Evolutionary conservation across 2,113 vertebrate species (phyloP), one percentile per base, ranked within the genome.

Genomic region (Deroptyus accipitrinus): DNA sequence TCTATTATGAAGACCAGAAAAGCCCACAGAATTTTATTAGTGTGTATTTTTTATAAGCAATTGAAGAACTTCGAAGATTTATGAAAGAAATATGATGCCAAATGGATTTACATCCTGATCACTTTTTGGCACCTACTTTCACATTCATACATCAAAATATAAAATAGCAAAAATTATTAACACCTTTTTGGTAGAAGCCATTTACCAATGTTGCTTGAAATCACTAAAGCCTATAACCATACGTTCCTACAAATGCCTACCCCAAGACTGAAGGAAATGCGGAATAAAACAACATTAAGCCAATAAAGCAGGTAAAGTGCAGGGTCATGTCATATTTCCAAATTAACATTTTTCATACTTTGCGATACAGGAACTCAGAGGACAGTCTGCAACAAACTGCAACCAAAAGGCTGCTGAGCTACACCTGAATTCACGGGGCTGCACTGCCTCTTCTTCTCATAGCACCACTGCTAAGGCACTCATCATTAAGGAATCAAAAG

Each of bases 391-490:
- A 68, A 70, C 78, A n/a, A 59, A 7, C 37, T 41, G 28, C 31
- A 80, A 16, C 33, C 25, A 44, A 39, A 30, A 10, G n/a, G 39
- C 51, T 70, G 54, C 35, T 35, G 37, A 73, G 31, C n/a, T 37
- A 51, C 37, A 33, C 44, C 62, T 44, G 82, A 57, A 79, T 76
- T n/a, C 73, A 86, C 25, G 49, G 51, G 44, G n/a, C 49, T 7
- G 5, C 22, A 4, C 24, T 19, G 74, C 30, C 0, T 1, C 51
- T 62, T 35, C 44, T 44, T 28, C 31, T 49, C 1, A 2, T 41
- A 44, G 1, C 0, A 0, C 28, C 68, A 25, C 37, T 2, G 14
- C 4, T 10, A 4, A 61, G 44, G 20, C 35, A 79, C 23, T 52
- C 33, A 46, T 63, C 57, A 69, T 23, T 17, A 33, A 59, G 11